A percentile compares a stretch with the other conserved stretches of the same genome.
Conservation (phyloP, 2,113 vertebrate species). For the Pollimyrus isidori region DNA sequence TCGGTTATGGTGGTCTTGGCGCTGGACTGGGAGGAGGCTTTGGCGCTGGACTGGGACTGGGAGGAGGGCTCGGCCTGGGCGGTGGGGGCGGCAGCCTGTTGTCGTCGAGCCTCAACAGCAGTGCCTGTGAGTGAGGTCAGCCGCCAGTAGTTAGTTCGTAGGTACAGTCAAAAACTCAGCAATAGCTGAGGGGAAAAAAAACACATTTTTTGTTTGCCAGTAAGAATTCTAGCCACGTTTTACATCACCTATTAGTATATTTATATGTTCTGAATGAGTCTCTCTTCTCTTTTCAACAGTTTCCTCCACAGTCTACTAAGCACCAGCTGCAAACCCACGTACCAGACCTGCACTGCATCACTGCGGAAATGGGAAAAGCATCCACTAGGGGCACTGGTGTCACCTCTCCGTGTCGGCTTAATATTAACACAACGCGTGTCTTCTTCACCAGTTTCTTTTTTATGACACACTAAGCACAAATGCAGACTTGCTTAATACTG, state of each 20-base stretch:
- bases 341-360: background rate
- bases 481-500: background rate
- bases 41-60: conserved; percentile 18
- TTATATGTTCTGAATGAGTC: background rate
- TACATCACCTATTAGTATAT: background rate
- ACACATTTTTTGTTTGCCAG: background rate
- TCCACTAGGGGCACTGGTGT: background rate
- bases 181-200: background rate
- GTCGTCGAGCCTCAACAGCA: conserved; percentile 46
- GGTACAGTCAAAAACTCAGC: background rate
- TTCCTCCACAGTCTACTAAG: conserved; percentile 39
- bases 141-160: background rate
- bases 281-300: conserved; percentile 24
- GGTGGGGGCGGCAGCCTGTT: conserved; percentile 33
- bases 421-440: background rate
- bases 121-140: conserved; percentile 36
- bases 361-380: background rate
- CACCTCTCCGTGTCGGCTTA: background rate
- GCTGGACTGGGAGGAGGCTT: background rate
- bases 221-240: background rate
- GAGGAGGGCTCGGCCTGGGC: conserved; percentile 20
- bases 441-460: background rate
- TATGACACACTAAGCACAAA: background rate
- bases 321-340: background rate
- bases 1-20: conserved; percentile 1